Base-by-base conservation (phyloP, 2,888 invertebrate genomes). In the Heliconius cydno region DNA sequence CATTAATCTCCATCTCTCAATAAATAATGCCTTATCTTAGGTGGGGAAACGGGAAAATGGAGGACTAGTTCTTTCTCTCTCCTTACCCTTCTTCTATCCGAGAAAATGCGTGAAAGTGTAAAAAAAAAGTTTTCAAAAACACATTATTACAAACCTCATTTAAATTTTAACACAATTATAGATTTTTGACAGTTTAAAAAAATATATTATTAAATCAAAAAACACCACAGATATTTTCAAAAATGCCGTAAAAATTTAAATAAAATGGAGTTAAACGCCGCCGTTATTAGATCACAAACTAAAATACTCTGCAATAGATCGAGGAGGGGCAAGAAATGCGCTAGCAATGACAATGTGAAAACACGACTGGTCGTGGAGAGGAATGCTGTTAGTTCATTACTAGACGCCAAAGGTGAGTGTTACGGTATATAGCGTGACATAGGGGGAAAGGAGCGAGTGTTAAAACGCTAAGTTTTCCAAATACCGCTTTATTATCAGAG, bases 291-390 rank as follows among this genome's bases (percentile, higher is more conserved):
- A 72, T 90, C 90, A 0, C 90, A 89, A 74, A 90, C 90, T 0
- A 91, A 90, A 70, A 85, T 88, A 0, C 81, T 83, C 0, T 79
- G 82, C 0, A 86, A 85, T 65, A 85, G 83, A 1, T 80, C 82
- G 0, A 82, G 79, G 3, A 82, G 80, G 3, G 83, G 88, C 1
- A 90, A 89, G 70, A 89, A 87, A 6, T 87, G 85, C 1, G 78
- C 82, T 2, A 92, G 91, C 30, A 89, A 84, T 22, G 88, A 83
- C 0, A 87, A 88, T 22, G 57, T 85, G 3, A 92, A 91, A 80
- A 92, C 90, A 68, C 84, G 92, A 3, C 92, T 93, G 0, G 92
- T 92, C 46, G 92, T 93, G 0, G 92, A 91, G 77, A 92, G 90
- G 63, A 90, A 89, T 10, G 65, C 75, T 41, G 75, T 65, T 19